phyloP scores from a whole-genome alignment of 2,888 invertebrate species.

The Drosophila kanekoi region DNA sequence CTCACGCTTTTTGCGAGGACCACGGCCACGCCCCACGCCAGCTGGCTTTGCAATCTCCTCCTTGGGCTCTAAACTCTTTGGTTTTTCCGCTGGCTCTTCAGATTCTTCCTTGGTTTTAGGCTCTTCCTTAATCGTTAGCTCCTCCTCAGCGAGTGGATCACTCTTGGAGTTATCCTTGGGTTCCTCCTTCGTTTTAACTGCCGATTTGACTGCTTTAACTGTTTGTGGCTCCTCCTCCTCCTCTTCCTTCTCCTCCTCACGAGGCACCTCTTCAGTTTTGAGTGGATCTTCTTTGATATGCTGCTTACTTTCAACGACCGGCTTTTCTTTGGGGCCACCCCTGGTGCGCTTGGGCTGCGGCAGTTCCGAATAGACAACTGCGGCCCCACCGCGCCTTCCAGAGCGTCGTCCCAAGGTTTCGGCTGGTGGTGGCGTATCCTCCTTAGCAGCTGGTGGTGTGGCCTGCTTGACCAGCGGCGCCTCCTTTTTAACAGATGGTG shows the following conservation, averaged over 20 bases:
- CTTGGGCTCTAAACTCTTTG: conserved; percentile 29
- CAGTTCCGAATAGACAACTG: conserved; percentile 72
- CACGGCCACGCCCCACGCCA: conserved; percentile 65
- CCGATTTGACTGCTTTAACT: conserved; percentile 1
- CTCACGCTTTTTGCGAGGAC: conserved; percentile 79
- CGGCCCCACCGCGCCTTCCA: conserved; percentile 75
- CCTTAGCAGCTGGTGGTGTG: conserved; percentile 20
- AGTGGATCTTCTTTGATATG: conserved; percentile 32
- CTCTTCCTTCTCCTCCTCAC: background rate
- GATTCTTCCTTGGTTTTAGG: conserved; percentile 13
- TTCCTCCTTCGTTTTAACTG: conserved; percentile 23
- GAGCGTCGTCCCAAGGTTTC: conserved; percentile 69
- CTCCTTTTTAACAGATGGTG: conserved; percentile 1
- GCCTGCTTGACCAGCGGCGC: conserved; percentile 17
- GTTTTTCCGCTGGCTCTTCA: conserved; percentile 13
- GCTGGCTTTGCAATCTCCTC: conserved; percentile 20
- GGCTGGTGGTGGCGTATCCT: conserved; percentile 33
- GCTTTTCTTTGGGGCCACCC: conserved; percentile 56
- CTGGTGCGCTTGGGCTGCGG: conserved; percentile 78
- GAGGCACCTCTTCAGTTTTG: conserved; percentile 21
- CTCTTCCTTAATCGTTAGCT: background rate
- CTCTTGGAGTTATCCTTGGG: conserved; percentile 22
- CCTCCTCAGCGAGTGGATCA: background rate
- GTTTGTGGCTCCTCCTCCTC: conserved; percentile 6
- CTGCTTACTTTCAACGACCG: conserved; percentile 20